Evolutionary conservation across 2,888 invertebrate species (phyloP).

Genomic region (Apantesis nais): DNA sequence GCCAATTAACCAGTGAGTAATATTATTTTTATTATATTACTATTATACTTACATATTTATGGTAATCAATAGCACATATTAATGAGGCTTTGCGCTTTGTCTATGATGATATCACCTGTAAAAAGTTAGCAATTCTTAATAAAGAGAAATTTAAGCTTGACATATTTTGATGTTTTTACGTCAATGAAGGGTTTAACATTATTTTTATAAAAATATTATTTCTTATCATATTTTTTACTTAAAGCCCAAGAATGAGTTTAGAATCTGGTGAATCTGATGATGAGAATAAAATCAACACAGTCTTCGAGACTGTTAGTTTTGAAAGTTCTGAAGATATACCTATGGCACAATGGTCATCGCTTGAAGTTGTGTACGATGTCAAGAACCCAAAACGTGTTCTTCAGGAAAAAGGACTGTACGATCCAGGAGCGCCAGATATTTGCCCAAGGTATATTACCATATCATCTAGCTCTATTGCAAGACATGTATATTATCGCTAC

Average conservation of each 20-base stretch:
- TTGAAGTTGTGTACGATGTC: conserved; percentile 46
- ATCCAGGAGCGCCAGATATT: conserved; percentile 62
- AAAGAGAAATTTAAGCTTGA: neutral
- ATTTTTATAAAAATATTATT: neutral
- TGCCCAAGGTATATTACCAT: conserved; percentile 59
- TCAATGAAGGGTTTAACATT: neutral
- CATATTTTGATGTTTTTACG: neutral
- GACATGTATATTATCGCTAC: conserved; percentile 69
- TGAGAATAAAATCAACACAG: conserved; percentile 2
- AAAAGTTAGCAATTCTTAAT: neutral
- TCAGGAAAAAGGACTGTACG: conserved; percentile 51
- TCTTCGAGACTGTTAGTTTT: conserved; percentile 43
- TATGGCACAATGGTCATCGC: conserved; percentile 71
- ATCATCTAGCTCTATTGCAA: conserved; percentile 60
- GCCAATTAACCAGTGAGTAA: no score
- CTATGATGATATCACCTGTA: neutral
- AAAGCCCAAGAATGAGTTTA: neutral
- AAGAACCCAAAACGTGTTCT: conserved; percentile 47
- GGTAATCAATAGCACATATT: no score
- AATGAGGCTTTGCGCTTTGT: neutral
- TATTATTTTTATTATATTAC: no score
- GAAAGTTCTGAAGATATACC: conserved; percentile 68
- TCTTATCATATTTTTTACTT: neutral
- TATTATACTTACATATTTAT: no score
- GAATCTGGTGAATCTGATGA: conserved; percentile 2